These are phyloP conservation scores for Acanthosoma haemorrhoidale DNA, from an alignment of 2,888 invertebrate species.

Conservation along the genomic window DNA sequence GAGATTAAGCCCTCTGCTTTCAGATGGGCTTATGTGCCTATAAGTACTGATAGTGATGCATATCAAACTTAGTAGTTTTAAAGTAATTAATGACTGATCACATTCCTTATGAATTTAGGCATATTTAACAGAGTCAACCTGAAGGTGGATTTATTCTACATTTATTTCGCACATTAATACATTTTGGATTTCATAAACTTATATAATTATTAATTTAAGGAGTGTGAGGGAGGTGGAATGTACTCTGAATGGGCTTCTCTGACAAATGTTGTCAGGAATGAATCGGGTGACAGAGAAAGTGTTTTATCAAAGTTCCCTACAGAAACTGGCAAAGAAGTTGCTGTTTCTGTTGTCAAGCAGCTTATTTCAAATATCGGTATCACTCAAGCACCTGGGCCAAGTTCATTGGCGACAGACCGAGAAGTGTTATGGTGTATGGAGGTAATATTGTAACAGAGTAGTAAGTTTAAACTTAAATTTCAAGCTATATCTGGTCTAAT, in stretches of 20 bases:
- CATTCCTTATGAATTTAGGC: slow-evolving; percentile 67
- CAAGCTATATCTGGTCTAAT: neutral
- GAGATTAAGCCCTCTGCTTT: neutral
- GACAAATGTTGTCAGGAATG: slow-evolving; percentile 59
- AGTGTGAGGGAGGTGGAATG: slow-evolving; percentile 65
- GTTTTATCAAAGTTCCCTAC: slow-evolving; percentile 72
- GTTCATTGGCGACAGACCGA: slow-evolving; percentile 73
- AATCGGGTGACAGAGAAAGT: slow-evolving; percentile 59
- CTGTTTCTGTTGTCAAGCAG: slow-evolving; percentile 71
- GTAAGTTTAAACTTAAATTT: neutral
- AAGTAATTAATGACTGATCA: neutral
- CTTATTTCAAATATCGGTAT: slow-evolving; percentile 65
- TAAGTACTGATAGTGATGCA: neutral
- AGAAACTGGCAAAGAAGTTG: slow-evolving; percentile 71
- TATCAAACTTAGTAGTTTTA: neutral
- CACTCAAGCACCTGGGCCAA: slow-evolving; percentile 76
- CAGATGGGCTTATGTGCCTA: slow-evolving; percentile 2
- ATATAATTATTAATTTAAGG: slow-evolving; percentile 48
- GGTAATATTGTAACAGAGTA: slow-evolving; percentile 51
- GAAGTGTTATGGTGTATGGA: slow-evolving; percentile 64
- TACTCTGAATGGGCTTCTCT: slow-evolving; percentile 80
- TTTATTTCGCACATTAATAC: neutral
- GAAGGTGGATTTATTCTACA: slow-evolving; percentile 52
- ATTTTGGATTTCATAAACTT: slow-evolving; percentile 12
- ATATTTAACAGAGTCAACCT: slow-evolving; percentile 74